Base-by-base conservation (phyloP, 2,888 invertebrate genomes). In the Pammene fasciana region DNA sequence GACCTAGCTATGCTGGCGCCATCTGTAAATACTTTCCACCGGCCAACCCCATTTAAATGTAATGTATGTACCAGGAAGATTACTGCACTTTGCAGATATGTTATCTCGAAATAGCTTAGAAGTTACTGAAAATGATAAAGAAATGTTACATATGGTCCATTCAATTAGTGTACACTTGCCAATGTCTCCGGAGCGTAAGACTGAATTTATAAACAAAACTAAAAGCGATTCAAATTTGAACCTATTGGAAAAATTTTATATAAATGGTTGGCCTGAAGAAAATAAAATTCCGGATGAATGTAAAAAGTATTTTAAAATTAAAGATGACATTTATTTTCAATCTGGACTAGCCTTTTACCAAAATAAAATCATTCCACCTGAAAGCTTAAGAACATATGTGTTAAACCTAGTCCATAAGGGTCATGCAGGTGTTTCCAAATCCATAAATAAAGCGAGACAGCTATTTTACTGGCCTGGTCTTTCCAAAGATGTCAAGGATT, bases 301-400 rank as follows among this genome's bases (percentile, higher is more conserved):
- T 18, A 34, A 72, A 46, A n/a, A 34, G 8, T 55, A 56, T 56
- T 55, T 13, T 65, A 67, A 65, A 45, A 34, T 73, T 6, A 72
- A 52, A 54, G 65, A 72, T 13, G n/a, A 34, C 46, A 68, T 72
- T 7, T 72, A 72, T 59, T 43, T 68, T 38, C 52, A 73, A 43
- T n/a, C 45, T n/a, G 72, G 71, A 3, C 57, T 71, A n/a, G 52
- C 57, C 11, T 73, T 73, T 56, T 43, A 56, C 36, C 46, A 67
- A 13, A 56, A 73, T 45, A 73, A 65, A 67, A 56, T 73, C 9
- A 57, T 72, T 26, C 65, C 68, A 36, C 73, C 72, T 1, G 45
- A 34, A 10, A 60, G 52, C 18, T 48, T 73, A 16, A 61, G 26
- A 50, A 9, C 4, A 6, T 68, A 71, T 68, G 65, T 73, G 0